phyloP scores from a whole-genome alignment of 1,140 invertebrate genomes.

The Drosophila nigromelanica region DNA sequence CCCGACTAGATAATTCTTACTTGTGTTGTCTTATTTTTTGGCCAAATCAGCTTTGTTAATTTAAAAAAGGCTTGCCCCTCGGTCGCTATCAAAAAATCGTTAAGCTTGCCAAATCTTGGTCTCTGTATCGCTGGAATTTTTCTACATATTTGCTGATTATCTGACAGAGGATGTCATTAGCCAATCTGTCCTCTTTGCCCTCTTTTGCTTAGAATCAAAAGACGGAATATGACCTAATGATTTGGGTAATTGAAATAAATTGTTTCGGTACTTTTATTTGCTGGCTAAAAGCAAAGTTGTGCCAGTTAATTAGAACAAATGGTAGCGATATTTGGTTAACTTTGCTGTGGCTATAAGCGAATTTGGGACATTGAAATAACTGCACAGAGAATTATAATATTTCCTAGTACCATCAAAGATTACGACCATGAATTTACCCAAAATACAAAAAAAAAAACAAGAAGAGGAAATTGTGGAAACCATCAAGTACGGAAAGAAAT shows the following conservation, averaged over 20 bases:
- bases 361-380: neutral
- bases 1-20: too few relatives aligned
- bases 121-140: neutral
- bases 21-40: too few relatives aligned
- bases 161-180: constrained; percentile 9
- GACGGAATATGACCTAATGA: constrained; percentile 4
- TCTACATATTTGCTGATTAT: constrained; percentile 7
- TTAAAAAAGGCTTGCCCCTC: too few relatives aligned
- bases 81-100: too few relatives aligned
- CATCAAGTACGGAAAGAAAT: neutral
- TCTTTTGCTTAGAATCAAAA: neutral
- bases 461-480: neutral
- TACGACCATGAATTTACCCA: too few relatives aligned
- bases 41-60: too few relatives aligned
- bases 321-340: neutral
- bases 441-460: too few relatives aligned
- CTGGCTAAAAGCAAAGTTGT: constrained; percentile 15
- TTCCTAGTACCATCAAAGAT: neutral
- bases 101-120: neutral
- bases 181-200: constrained; percentile 1
- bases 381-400: neutral
- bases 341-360: neutral
- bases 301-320: constrained; percentile 11
- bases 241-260: constrained; percentile 16
- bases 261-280: constrained; percentile 3